Conservation (phyloP, 2,797 vertebrate genomes). For the Forpus xanthops region DNA sequence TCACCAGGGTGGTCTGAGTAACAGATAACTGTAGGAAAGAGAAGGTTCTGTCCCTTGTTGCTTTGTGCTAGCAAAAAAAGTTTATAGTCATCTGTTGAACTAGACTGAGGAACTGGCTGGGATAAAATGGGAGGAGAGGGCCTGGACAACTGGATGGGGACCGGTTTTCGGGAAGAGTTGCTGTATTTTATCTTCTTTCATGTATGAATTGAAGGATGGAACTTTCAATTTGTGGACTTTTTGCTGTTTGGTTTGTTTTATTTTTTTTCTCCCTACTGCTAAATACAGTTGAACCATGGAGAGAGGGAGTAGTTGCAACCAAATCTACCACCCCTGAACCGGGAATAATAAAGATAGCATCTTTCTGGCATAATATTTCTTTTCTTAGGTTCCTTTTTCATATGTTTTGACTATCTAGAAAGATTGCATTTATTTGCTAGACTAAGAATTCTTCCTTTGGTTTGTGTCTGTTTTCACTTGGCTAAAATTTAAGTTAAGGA, state of each 20-base stretch:
- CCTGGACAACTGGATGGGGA: neutral
- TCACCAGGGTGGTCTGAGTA: neutral
- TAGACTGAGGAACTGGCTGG: neutral
- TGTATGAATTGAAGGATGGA: neutral
- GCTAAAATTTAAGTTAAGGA: neutral
- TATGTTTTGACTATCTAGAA: neutral
- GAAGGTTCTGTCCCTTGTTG: neutral
- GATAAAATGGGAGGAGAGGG: neutral
- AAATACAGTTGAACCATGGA: no score
- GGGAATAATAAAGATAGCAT: neutral
- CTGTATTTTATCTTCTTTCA: neutral
- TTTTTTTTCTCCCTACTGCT: fast-evolving
- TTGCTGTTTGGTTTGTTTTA: neutral
- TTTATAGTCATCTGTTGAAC: neutral
- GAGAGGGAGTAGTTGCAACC: neutral
- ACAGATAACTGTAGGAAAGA: neutral
- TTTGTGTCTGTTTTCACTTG: neutral
- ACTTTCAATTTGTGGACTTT: neutral
- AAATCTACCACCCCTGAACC: neutral
- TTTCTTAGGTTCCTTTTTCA: neutral
- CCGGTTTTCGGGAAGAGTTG: neutral
- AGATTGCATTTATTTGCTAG: neutral
- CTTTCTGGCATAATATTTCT: neutral
- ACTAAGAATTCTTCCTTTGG: neutral
- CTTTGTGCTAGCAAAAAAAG: neutral